Base-by-base conservation (phyloP, 2,113 vertebrate species). In the Agelaius tricolor region DNA sequence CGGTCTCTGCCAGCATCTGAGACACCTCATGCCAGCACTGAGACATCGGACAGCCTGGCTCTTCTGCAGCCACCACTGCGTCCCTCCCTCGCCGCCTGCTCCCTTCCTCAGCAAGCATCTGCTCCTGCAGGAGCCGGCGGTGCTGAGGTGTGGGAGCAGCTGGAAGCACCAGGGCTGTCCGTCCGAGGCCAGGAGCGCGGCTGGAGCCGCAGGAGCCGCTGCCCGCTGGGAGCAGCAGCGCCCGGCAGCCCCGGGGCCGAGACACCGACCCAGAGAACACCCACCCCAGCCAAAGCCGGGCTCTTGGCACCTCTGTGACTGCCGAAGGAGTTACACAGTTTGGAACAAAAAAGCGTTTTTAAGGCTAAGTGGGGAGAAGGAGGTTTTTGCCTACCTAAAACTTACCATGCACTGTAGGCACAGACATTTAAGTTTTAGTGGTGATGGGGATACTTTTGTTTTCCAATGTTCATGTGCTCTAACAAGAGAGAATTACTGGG, bases 1-100 rank as follows among this genome's bases (percentile, higher is more conserved):
- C 0, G 1, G 21, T 31, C 14, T 79, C 27, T 54, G 18, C 47
- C 46, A 54, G 8, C 41, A 44, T 0, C 11, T 5, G 33, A n/a
- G 33, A 15, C 33, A 15, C 7, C 57, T 58, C 21, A 35, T 35
- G 33, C 21, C 57, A 23, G 57, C 44, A n/a, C 31, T 27, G 33
- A 22, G 27, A 67, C 14, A 17, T 61, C 19, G 23, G 19, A 31
- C 13, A 59, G 7, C 1, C 19, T 30, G 11, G 3, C 18, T 71
- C 10, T 47, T 72, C 33, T 33, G 3, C 28, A 59, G 46, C n/a
- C 21, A 22, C 24, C 28, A 3, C 51, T 71, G 9, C 2, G 10
- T 58, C 74, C 27, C 22, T 58, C 74, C 30, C 24, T 84, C 1
- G 0, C 80, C 62, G 67, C 28, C 28, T 7, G 1, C 46, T 76